Percentiles rank a stretch among this genome's conserved stretches.
Conservation (phyloP, 37 sponge, comb jelly and placozoan genomes). For the Eunapius fragilis region DNA sequence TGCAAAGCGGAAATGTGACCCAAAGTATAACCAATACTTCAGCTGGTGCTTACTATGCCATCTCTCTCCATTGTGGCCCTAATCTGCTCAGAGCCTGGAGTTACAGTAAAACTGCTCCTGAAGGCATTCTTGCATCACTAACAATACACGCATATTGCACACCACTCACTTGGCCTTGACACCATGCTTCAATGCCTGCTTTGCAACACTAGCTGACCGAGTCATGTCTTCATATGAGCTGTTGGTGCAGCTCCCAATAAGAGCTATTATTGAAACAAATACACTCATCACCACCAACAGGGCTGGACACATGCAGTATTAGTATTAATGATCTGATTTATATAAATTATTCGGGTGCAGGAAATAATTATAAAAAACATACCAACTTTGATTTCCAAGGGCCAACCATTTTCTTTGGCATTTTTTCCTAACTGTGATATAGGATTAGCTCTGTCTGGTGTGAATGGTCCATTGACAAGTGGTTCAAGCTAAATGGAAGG, state of each 20-base stretch:
- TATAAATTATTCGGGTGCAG: too few relatives aligned
- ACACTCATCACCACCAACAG: neutral
- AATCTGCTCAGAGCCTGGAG: conserved; percentile 99
- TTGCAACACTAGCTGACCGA: conserved; percentile 92
- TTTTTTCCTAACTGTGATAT: conserved; percentile 85
- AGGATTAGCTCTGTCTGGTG: conserved; percentile 96
- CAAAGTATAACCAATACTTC: neutral
- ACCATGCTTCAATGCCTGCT: conserved; percentile 93
- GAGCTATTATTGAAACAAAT: conserved; percentile 40
- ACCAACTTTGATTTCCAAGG: conserved; percentile 98
- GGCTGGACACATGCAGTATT: neutral
- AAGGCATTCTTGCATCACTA: neutral
- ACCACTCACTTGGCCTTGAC: conserved; percentile 87
- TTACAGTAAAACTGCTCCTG: conserved; percentile 94
- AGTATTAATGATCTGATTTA: neutral
- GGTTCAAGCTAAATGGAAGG: conserved; percentile 81
- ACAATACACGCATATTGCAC: neutral
- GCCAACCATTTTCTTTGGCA: conserved; percentile 97
- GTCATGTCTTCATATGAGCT: conserved; percentile 99
- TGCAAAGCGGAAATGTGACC: neutral
- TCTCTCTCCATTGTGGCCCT: conserved; percentile 98
- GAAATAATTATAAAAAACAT: conserved; percentile 34
- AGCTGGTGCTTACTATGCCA: conserved; percentile 57
- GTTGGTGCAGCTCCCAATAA: conserved; percentile 99
- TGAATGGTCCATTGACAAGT: conserved; percentile 98